These are phyloP conservation scores for Psittacula echo DNA, from an alignment of 2,797 vertebrate species.

Conservation along the genomic window DNA sequence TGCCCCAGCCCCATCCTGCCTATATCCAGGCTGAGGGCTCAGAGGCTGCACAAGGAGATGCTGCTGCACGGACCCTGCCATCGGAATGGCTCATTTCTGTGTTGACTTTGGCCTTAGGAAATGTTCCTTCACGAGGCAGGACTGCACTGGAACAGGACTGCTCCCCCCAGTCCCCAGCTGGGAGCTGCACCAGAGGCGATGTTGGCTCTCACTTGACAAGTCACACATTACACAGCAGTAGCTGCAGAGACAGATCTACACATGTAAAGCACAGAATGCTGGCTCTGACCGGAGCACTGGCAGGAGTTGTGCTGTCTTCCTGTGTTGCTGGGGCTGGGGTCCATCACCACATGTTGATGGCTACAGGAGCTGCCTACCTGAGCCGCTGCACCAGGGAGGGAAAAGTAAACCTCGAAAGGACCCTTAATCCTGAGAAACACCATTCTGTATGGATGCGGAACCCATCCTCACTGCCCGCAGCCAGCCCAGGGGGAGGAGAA, in stretches of 20 bases:
- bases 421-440: not conserved
- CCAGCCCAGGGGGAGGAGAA: not conserved
- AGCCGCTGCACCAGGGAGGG: not conserved
- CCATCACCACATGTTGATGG: accelerated
- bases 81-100: accelerated
- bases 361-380: not conserved
- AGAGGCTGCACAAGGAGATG: not conserved
- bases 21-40: not conserved
- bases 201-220: not conserved
- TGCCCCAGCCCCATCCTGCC: not conserved
- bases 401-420: not conserved
- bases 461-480: not conserved
- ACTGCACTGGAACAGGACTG: not conserved
- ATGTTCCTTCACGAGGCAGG: not conserved
- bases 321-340: not conserved
- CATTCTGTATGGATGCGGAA: not conserved
- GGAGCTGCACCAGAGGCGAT: not conserved
- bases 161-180: not conserved
- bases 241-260: not conserved
- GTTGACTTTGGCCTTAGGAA: not conserved
- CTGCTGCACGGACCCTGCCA: not conserved
- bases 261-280: not conserved
- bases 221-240: not conserved
- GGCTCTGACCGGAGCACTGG: not conserved
- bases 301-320: not conserved